Evolutionary conservation across 2,113 vertebrate species (phyloP), one percentile per base, ranked within the genome.

Genomic region (Lagopus leucura): DNA sequence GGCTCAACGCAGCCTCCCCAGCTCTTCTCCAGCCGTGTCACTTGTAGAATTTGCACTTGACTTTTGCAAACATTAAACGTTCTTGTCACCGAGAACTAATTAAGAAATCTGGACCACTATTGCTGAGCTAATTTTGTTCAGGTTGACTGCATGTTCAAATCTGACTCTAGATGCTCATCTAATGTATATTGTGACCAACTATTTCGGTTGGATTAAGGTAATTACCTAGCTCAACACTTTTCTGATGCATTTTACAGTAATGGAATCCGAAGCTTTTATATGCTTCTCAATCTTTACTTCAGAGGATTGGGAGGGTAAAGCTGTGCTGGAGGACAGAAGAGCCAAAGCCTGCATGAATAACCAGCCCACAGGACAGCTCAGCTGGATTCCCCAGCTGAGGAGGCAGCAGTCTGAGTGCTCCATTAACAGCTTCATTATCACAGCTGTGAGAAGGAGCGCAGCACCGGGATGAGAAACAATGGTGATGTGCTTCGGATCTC

Each of bases 71-170:
- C 93, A 96, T 96, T 95, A 96, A 97, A 92, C 75, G 95, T 96
- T 96, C 95, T 86, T 79, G 93, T 84, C 95, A 64, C 97, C 18
- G 63, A 97, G 97, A 98, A 45, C 97, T 98, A 98, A 98, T 98
- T 98, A 98, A 98, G 93, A 95, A 97, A 95, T 69, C 91, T 22
- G 92, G 96, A 83, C 93, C 94, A 61, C 94, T 88, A 27, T 93
- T 91, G 95, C 97, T 65, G 93, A 97, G 97, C 96, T 97, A 57
- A 97, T 97, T 97, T 86, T 96, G 97, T 98, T 98, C 96, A 64
- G 98, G 98, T 98, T 98, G 98, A 97, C 97, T 98, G 98, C 95
- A 34, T 97, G 94, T 95, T 97, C 97, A 95, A 96, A 97, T 95
- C 88, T 96, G 96, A 66, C 95, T 98, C 95, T 95, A 89, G 97